Conservation (phyloP, 2,113 vertebrate species). For the Cephalopholis sonnerati region DNA sequence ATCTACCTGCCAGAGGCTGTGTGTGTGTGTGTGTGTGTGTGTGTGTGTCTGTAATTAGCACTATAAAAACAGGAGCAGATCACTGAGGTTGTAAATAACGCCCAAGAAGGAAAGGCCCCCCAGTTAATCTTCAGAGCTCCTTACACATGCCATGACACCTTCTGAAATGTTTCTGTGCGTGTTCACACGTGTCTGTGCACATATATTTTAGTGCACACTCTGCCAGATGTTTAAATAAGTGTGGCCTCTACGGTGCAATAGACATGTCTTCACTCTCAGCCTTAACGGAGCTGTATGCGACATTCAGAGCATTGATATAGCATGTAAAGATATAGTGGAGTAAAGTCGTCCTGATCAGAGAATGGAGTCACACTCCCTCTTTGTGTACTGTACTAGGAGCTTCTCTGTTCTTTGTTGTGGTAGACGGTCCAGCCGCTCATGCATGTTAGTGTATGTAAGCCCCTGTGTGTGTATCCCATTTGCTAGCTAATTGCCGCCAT, state of each 20-base stretch:
- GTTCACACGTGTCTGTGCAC: neutral
- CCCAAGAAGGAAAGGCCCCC: slow-evolving; percentile 45
- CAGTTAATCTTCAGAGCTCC: slow-evolving; percentile 41
- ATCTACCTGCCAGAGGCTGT: slow-evolving; percentile 62
- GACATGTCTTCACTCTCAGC: neutral
- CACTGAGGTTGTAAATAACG: slow-evolving; percentile 74
- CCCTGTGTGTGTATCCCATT: too few relatives aligned
- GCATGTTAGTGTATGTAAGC: too few relatives aligned
- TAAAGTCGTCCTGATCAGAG: too few relatives aligned
- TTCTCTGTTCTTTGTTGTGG: too few relatives aligned
- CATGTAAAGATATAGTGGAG: too few relatives aligned
- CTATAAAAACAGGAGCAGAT: slow-evolving; percentile 62
- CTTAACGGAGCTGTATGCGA: too few relatives aligned
- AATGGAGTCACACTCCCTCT: too few relatives aligned
- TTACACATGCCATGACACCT: slow-evolving; percentile 37
- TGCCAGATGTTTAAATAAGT: slow-evolving; percentile 22
- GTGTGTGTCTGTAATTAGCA: slow-evolving; percentile 76
- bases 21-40: slow-evolving; percentile 38
- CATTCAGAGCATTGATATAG: too few relatives aligned
- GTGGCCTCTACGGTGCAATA: neutral
- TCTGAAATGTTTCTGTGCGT: slow-evolving; percentile 19
- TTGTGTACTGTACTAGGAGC: too few relatives aligned
- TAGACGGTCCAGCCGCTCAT: too few relatives aligned
- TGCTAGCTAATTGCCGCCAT: too few relatives aligned
- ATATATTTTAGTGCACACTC: neutral